These are phyloP conservation scores for Rachycentron canadum DNA, from an alignment of 2,797 vertebrate species.

Conservation along the genomic window DNA sequence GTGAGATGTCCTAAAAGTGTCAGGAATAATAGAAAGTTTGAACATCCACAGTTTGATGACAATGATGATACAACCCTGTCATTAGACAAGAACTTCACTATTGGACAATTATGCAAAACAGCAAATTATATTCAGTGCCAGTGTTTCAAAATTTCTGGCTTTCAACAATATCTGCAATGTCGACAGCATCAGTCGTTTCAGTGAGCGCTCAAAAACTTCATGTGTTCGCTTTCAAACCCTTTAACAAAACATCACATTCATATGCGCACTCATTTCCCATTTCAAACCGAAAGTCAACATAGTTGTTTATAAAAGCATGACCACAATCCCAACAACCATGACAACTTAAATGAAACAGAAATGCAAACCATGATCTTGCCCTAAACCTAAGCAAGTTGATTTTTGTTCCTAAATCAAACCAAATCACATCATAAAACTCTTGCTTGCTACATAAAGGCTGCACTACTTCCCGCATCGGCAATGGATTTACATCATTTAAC, in stretches of 20 bases:
- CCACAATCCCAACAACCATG: neutral
- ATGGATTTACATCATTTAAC: neutral
- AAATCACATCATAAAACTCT: neutral
- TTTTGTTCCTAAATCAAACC: neutral
- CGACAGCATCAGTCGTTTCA: no score
- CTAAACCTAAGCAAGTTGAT: neutral
- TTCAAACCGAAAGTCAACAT: no score
- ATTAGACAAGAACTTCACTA: neutral
- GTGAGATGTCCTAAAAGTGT: neutral
- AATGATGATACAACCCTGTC: neutral
- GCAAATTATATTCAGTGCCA: neutral
- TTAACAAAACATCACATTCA: neutral
- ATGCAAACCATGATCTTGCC: neutral
- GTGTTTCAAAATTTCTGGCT: neutral
- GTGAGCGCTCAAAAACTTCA: no score
- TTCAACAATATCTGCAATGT: neutral
- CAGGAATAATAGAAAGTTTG: no score
- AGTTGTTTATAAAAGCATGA: no score
- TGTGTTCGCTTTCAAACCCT: neutral
- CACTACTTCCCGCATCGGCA: no score
- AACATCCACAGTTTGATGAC: neutral
- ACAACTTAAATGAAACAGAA: neutral
- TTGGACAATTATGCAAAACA: neutral
- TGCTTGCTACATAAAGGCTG: neutral
- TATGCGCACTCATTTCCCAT: neutral